These are phyloP conservation scores for Agonopterix arenella DNA, from an alignment of 2,888 invertebrate species.

Conservation along the genomic window DNA sequence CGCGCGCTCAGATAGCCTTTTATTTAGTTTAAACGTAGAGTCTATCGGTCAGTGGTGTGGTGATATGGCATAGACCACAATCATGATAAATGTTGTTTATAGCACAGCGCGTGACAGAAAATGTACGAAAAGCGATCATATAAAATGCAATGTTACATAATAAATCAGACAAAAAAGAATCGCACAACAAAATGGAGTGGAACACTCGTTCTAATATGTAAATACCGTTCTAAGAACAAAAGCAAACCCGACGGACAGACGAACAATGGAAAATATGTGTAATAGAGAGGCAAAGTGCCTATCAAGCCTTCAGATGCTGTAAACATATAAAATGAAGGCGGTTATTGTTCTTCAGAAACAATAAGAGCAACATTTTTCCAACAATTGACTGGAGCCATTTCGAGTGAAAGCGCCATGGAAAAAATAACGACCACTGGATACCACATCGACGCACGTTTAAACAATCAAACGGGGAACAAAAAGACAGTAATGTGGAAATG, in stretches of 20 bases:
- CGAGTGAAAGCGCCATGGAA: slow-evolving; percentile 65
- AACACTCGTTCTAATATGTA: slow-evolving; percentile 10
- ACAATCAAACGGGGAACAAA: slow-evolving; percentile 74
- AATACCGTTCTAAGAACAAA: slow-evolving; percentile 28
- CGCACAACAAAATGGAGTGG: slow-evolving; percentile 6
- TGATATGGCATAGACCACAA: too few species aligned
- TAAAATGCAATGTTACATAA: neutral
- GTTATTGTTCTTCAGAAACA: slow-evolving; percentile 73
- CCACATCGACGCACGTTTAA: slow-evolving; percentile 74
- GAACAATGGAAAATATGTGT: slow-evolving; percentile 49
- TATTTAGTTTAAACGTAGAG: too few species aligned
- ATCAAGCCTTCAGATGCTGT: slow-evolving; percentile 67
- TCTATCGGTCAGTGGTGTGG: too few species aligned
- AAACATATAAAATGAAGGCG: slow-evolving; percentile 71
- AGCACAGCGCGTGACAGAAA: too few species aligned
- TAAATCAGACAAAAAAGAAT: slow-evolving; percentile 5
- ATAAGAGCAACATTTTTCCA: slow-evolving; percentile 71
- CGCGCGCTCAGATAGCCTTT: too few species aligned
- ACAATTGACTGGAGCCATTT: slow-evolving; percentile 72
- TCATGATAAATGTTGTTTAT: too few species aligned
- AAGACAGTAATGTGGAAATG: slow-evolving; percentile 73
- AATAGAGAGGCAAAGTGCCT: slow-evolving; percentile 63
- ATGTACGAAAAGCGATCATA: too few species aligned
- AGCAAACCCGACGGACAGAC: slow-evolving; percentile 26
- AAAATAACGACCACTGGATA: slow-evolving; percentile 66